phyloP scores from a whole-genome alignment of 2,113 vertebrate genomes.

The Ranitomeya imitator region DNA sequence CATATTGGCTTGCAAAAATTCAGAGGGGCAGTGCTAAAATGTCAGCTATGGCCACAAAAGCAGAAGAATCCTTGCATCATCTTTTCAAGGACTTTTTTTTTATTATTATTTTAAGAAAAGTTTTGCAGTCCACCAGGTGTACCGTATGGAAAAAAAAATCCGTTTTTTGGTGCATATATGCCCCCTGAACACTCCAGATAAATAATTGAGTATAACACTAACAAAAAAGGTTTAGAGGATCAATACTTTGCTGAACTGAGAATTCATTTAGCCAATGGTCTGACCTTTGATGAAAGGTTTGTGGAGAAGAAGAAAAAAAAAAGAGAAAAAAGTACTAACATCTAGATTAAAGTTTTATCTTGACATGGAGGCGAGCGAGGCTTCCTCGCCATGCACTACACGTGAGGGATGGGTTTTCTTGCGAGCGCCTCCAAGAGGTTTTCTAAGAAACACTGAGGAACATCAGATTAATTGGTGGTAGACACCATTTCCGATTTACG shows the following conservation, averaged over 20 bases:
- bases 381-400: not conserved
- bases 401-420: not conserved
- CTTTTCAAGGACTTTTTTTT: not conserved
- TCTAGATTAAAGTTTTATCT: conserved; percentile 31
- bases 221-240: conserved; percentile 1
- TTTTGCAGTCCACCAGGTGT: not conserved
- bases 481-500: not conserved
- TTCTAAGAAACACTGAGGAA: not conserved
- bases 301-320: not conserved
- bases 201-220: not conserved
- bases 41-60: too few relatives aligned
- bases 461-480: not conserved
- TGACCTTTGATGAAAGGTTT: conserved; percentile 25
- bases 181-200: not conserved
- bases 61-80: not conserved
- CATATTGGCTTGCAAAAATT: too few relatives aligned
- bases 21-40: too few relatives aligned
- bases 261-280: conserved; percentile 9
- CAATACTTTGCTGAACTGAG: not conserved
- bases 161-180: not conserved
- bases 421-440: not conserved
- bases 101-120: not conserved
- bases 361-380: conserved; percentile 11
- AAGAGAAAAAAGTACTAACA: not conserved
- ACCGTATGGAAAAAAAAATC: not conserved